Percentiles rank a stretch among this genome's conserved stretches.
Conservation (phyloP, 2,888 invertebrate genomes). For the Cosmorhoe ocellata region DNA sequence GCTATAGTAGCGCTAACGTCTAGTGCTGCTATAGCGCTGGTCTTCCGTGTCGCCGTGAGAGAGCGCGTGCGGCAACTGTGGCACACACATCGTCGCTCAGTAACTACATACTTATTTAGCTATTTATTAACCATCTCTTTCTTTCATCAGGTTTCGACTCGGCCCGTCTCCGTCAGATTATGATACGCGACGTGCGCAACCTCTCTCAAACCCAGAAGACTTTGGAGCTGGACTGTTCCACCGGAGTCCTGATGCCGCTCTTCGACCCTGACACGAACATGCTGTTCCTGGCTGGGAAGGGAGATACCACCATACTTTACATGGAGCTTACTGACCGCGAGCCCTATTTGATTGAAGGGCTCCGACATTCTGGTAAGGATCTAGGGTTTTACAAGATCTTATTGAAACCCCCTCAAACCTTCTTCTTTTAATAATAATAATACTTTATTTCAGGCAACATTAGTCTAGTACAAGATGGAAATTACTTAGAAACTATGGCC, state of each 20-base stretch:
- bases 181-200: slow-evolving; percentile 93
- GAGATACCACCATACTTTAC: slow-evolving; percentile 95
- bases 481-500: too few relatives aligned
- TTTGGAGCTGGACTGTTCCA: slow-evolving; percentile 91
- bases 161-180: slow-evolving; percentile 92
- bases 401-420: too few relatives aligned
- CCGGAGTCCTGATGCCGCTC: slow-evolving; percentile 95
- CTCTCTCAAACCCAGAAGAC: slow-evolving; percentile 89
- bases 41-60: too few relatives aligned
- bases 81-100: too few relatives aligned
- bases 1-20: too few relatives aligned
- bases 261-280: slow-evolving; percentile 97
- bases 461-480: too few relatives aligned
- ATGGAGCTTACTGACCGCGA: slow-evolving; percentile 95
- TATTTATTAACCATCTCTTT: neutral
- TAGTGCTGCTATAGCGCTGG: too few relatives aligned
- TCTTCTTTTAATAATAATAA: too few relatives aligned
- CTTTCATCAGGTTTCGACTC: slow-evolving; percentile 87
- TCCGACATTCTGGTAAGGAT: slow-evolving; percentile 86
- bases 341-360: slow-evolving; percentile 94
- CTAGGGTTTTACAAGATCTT: too few relatives aligned
- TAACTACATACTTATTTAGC: too few relatives aligned
- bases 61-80: too few relatives aligned
- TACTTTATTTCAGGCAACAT: too few relatives aligned
- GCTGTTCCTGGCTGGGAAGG: slow-evolving; percentile 97